Base-by-base conservation (phyloP, 2,113 vertebrate genomes). In the Leptodactylus fuscus region DNA sequence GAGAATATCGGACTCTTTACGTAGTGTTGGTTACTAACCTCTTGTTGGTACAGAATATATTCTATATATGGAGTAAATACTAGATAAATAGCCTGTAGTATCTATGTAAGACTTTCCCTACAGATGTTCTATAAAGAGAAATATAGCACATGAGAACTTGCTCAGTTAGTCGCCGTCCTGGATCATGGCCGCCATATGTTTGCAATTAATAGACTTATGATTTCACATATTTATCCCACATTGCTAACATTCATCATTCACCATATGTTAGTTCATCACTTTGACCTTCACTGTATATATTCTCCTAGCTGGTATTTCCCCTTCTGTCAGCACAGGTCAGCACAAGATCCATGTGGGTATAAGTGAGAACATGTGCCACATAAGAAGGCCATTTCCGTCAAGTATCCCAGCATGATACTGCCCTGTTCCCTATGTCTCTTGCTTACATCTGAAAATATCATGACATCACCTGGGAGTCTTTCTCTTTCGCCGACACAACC, bases 281-380 rank as follows among this genome's bases (percentile, higher is more conserved):
- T 74, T 76, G 24, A 76, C 71, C 71, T 75, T 60, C 22, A 16
- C 18, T 4, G 20, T 78, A 22, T 78, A 34, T 53, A 34, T 32
- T 49, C 16, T 22, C 44, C 79, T 49, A 4, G 29, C 65, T 53
- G 65, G 44, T 22, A 82, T 82, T 34, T 55, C 18, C 29, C 13
- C 29, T 70, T 15, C 34, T 73, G 34, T 38, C 53, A 58, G 27
- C 44, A 10, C 15, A 38, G 22, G n/a, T 82, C 46, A 71, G 32
- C 38, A 36, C 32, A 20, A 18, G 49, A 67, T 27, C 2, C 81
- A 58, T 73, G 24, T 36, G 62, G 48, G 49, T 82, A 24, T 82
- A 73, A 83, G 81, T 83, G 29, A 69, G 60, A 82, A 82, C 81
- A 82, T 9, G 27, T 82, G 81, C 41, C 27, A 34, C 12, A 49